phyloP scores from a whole-genome alignment of 2,797 vertebrate species.

The Leptoclinus maculatus region DNA sequence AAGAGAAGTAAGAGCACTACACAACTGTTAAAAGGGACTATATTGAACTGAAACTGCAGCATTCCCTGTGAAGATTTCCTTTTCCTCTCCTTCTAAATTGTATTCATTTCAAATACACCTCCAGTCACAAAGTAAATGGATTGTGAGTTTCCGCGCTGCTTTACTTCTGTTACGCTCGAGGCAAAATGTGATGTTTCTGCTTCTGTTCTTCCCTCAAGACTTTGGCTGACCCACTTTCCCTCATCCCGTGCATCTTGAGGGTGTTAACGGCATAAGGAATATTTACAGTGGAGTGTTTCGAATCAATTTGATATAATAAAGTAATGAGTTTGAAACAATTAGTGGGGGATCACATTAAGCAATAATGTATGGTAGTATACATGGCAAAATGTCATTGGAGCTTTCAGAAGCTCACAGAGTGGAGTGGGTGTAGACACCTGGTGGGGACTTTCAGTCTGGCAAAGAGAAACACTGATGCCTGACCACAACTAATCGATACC shows the following conservation, averaged over 20 bases:
- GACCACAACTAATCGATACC: no score
- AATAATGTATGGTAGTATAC: neutral
- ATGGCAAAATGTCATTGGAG: neutral
- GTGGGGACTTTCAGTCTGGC: constrained; percentile 1
- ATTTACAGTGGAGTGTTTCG: constrained; percentile 73
- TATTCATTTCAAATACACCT: constrained; percentile 71
- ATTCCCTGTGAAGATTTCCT: constrained; percentile 40
- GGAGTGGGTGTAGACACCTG: neutral
- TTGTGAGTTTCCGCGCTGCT: constrained; percentile 66
- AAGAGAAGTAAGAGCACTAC: constrained; percentile 6
- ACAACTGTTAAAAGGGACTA: constrained; percentile 15
- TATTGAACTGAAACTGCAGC: constrained; percentile 48
- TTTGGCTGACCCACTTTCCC: constrained; percentile 80
- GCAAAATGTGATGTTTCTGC: constrained; percentile 72
- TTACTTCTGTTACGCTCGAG: constrained; percentile 70
- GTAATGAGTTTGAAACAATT: constrained; percentile 78
- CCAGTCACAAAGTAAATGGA: constrained; percentile 77
- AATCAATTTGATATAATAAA: constrained; percentile 77
- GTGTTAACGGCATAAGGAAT: constrained; percentile 58
- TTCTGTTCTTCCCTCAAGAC: constrained; percentile 72
- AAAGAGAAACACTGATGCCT: neutral
- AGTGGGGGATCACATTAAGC: constrained; percentile 49
- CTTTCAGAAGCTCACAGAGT: neutral
- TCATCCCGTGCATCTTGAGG: constrained; percentile 68
- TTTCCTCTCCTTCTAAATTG: constrained; percentile 43